Conservation (phyloP, 2,888 invertebrate genomes). For the Melipona beecheii region DNA sequence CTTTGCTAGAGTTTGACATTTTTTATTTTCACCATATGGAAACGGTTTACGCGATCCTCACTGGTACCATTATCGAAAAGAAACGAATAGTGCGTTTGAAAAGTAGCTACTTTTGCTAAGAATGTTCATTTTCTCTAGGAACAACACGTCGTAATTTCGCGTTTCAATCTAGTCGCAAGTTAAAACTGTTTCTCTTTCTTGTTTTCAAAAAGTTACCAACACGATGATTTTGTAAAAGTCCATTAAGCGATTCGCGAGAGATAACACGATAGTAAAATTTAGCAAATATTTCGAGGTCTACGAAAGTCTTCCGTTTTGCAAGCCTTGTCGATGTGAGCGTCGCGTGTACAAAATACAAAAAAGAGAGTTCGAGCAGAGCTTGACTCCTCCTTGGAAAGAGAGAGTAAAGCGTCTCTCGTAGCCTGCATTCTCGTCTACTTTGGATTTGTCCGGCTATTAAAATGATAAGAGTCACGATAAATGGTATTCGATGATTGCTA, state of each 20-base stretch:
- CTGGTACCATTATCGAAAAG: background rate
- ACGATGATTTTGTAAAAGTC: conserved; percentile 16
- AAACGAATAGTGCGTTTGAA: conserved; percentile 31
- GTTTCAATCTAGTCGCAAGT: conserved; percentile 31
- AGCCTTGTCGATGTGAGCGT: conserved; percentile 69
- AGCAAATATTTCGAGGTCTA: conserved; percentile 49
- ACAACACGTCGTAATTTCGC: conserved; percentile 9
- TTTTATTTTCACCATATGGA: conserved; percentile 25
- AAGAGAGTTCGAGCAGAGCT: conserved; percentile 12
- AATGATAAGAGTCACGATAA: background rate
- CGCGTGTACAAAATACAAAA: conserved; percentile 38
- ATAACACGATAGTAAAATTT: conserved; percentile 28
- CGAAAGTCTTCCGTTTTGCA: conserved; percentile 49
- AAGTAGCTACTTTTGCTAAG: conserved; percentile 28
- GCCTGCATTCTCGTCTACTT: conserved; percentile 22
- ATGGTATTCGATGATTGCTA: background rate
- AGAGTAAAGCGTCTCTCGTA: conserved; percentile 15
- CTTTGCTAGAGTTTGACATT: background rate
- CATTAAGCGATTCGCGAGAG: conserved; percentile 23
- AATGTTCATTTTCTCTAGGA: conserved; percentile 27
- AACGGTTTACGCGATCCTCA: background rate
- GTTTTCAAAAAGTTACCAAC: conserved; percentile 5
- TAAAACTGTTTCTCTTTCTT: conserved; percentile 1
- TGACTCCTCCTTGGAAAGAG: background rate
- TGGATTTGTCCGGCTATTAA: background rate